Percentiles rank a stretch among this genome's conserved stretches.
Evolutionary conservation across 1,140 invertebrate genomes (phyloP).

Genomic region (Calephelis virginiensis): DNA sequence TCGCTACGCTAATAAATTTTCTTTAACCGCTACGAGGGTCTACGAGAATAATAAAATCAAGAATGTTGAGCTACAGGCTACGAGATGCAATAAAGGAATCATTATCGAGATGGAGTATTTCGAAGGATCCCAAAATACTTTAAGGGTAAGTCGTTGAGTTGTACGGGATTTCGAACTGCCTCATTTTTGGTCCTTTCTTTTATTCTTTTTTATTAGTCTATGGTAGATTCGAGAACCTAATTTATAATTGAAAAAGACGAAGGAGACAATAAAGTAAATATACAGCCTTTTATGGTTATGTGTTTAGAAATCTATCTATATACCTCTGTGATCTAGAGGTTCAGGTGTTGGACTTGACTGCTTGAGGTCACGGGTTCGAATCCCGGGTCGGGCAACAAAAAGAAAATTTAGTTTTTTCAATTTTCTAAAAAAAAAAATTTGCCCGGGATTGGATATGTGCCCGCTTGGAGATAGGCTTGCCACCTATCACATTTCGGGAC

Average conservation of each 20-base stretch:
- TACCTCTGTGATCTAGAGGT: too few species aligned
- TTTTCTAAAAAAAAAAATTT: too few species aligned
- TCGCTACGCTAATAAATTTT: constrained; percentile 8
- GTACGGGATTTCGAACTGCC: constrained; percentile 32
- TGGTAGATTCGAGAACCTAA: neutral
- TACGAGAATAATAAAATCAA: constrained; percentile 35
- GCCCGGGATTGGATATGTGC: too few species aligned
- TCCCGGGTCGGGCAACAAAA: too few species aligned
- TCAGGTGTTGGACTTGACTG: too few species aligned
- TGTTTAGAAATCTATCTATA: too few species aligned
- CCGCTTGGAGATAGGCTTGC: too few species aligned
- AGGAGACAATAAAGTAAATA: too few species aligned
- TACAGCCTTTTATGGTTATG: too few species aligned
- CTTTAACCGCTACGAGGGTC: constrained; percentile 7
- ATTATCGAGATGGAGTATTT: constrained; percentile 36
- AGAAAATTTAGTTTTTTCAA: too few species aligned
- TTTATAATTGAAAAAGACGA: neutral
- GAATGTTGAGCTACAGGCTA: constrained; percentile 29
- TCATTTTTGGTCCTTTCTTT: constrained; percentile 11
- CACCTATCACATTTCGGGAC: too few species aligned
- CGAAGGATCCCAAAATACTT: constrained; percentile 32
- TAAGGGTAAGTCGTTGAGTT: constrained; percentile 28
- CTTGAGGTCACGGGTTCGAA: too few species aligned
- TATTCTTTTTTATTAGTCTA: constrained; percentile 4
- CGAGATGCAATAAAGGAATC: constrained; percentile 38